These are phyloP conservation scores for Bujurquina vittata DNA, from an alignment of 2,113 vertebrate species.

Conservation along the genomic window DNA sequence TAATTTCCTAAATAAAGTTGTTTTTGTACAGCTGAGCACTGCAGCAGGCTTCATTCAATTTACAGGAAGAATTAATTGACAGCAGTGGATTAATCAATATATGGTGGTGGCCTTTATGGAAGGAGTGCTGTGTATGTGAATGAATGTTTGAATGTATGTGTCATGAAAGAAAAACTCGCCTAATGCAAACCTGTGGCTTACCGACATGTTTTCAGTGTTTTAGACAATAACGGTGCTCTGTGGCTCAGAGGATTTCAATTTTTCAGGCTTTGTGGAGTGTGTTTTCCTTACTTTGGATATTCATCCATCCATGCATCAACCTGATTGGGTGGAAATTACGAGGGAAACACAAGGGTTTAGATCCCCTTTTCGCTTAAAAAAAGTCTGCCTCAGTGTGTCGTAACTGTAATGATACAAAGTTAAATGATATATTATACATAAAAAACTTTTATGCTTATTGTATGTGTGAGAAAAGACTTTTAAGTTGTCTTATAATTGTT, in stretches of 20 bases:
- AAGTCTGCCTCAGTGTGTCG: too few relatives aligned
- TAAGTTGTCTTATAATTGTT: background rate
- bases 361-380: too few relatives aligned
- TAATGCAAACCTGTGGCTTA: background rate
- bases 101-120: background rate
- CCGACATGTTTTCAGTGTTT: background rate
- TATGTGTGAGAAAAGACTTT: background rate
- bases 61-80: background rate
- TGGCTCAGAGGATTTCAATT: background rate
- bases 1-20: background rate
- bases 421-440: too few relatives aligned
- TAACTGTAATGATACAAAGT: too few relatives aligned
- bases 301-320: background rate
- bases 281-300: background rate
- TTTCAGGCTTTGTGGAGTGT: background rate
- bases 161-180: background rate
- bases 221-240: background rate
- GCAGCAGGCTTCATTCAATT: background rate
- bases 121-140: background rate
- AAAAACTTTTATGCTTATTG: too few relatives aligned
- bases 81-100: slow-evolving; percentile 1
- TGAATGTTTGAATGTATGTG: background rate
- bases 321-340: background rate
- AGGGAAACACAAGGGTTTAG: background rate
- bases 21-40: background rate